Evolutionary conservation across 2,113 vertebrate species (phyloP).

Genomic region (Pseudopodoces humilis): DNA sequence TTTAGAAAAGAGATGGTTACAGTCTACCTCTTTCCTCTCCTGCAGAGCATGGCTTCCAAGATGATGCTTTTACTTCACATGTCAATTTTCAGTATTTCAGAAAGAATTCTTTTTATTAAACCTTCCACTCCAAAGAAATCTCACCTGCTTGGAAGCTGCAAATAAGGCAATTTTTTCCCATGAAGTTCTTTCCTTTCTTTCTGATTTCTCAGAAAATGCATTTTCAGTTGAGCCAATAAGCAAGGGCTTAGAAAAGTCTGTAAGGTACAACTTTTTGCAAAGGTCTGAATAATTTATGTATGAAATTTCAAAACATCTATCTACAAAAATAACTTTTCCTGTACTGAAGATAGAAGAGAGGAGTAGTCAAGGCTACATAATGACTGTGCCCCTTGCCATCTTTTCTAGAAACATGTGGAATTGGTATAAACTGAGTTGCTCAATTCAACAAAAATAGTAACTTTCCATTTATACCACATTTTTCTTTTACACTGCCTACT

Average conservation of each 20-base stretch:
- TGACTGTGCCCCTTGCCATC: background rate
- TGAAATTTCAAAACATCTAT: background rate
- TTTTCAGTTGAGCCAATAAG: background rate
- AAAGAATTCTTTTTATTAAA: background rate
- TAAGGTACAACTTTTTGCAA: background rate
- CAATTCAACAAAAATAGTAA: background rate
- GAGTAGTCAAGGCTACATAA: background rate
- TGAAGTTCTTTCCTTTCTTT: background rate
- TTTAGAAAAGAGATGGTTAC: background rate
- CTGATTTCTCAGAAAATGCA: background rate
- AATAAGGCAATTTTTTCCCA: background rate
- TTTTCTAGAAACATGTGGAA: background rate
- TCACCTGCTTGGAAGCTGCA: background rate
- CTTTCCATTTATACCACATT: background rate
- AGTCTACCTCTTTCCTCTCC: background rate
- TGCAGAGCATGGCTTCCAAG: background rate
- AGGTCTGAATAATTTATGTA: background rate
- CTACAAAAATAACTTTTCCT: background rate
- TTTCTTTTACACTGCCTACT: background rate
- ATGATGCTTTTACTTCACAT: background rate
- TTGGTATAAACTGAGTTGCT: background rate
- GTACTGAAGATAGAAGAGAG: background rate
- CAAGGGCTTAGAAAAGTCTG: background rate
- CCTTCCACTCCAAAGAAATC: background rate
- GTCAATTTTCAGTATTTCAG: background rate